Conservation (phyloP, 2,797 vertebrate genomes). For the Myoxocephalus aenaeus region DNA sequence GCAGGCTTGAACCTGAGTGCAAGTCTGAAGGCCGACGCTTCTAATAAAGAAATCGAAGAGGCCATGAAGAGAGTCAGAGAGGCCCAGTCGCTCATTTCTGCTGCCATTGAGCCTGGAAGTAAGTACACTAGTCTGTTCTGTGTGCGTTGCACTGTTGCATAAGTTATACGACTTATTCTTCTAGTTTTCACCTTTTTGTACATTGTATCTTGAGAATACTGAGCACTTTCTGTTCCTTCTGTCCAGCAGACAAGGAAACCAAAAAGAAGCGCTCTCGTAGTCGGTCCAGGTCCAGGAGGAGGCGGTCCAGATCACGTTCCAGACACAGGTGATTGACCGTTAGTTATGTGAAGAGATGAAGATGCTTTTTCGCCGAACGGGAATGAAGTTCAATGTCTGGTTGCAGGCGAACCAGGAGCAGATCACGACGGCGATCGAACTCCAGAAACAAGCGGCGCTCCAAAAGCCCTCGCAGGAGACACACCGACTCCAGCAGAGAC, state of each 20-base stretch:
- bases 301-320: constrained; percentile 91
- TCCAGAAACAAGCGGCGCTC: constrained; percentile 92
- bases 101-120: constrained; percentile 96
- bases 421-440: constrained; percentile 89
- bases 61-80: constrained; percentile 98
- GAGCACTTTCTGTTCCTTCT: not conserved
- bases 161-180: not conserved
- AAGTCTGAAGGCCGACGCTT: constrained; percentile 92
- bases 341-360: not conserved
- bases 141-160: not conserved
- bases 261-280: constrained; percentile 89
- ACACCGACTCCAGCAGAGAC: constrained; percentile 91
- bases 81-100: constrained; percentile 97
- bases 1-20: constrained; percentile 91
- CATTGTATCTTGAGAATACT: not conserved
- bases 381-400: not conserved
- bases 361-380: too few species aligned
- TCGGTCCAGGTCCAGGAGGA: constrained; percentile 89
- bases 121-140: constrained; percentile 48
- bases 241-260: constrained; percentile 89
- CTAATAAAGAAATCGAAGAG: constrained; percentile 98
- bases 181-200: not conserved
- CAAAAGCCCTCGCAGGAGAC: constrained; percentile 91
- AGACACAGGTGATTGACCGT: constrained; percentile 85
- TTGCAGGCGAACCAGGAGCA: constrained; percentile 90